Conservation (phyloP, 2,888 invertebrate genomes). For the Diarsia dahlii region DNA sequence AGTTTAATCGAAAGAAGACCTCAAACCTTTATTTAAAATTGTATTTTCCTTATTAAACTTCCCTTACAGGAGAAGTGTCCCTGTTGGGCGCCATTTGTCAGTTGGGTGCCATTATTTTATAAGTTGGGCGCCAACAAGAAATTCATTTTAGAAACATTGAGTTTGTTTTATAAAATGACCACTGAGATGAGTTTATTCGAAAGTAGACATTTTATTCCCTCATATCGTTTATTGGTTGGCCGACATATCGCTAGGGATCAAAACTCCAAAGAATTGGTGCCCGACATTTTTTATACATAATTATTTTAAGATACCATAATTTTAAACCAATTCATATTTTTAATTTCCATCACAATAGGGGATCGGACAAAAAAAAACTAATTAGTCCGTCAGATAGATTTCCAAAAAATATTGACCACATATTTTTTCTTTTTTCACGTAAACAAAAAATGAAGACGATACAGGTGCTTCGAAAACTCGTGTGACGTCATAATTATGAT, state of each 20-base stretch:
- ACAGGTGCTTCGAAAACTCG: no score
- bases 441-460: no score
- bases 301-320: no score
- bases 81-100: slow-evolving; percentile 40
- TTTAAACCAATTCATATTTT: not conserved
- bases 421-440: no score
- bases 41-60: not conserved
- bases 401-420: no score
- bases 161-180: not conserved
- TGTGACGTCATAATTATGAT: no score
- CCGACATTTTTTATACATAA: no score
- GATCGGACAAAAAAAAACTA: no score
- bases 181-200: not conserved
- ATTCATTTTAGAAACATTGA: not conserved
- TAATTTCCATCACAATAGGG: no score
- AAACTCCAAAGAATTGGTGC: not conserved
- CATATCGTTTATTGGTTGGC: not conserved
- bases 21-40: not conserved
- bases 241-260: not conserved
- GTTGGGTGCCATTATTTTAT: not conserved
- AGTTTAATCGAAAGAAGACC: not conserved
- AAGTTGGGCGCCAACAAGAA: slow-evolving; percentile 17
- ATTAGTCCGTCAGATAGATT: no score
- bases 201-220: not conserved
- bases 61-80: not conserved